Evolutionary conservation across 2,113 vertebrate species (phyloP), one percentile per base, ranked within the genome.

Genomic region (Cyanoliseus patagonus): DNA sequence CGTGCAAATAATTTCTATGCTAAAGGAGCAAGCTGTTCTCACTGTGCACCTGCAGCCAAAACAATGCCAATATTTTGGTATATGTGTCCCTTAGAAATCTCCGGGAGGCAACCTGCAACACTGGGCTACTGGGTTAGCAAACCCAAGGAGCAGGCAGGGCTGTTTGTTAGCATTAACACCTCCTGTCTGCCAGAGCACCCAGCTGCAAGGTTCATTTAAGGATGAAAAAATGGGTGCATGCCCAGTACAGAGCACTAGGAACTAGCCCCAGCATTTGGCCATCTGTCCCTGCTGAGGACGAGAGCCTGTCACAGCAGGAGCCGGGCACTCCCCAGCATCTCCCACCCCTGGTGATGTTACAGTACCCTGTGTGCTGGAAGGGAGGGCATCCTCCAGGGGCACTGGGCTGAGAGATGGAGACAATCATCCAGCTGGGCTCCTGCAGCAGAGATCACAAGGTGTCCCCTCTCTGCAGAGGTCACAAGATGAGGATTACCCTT

Each of bases 381-480:
- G 7, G n/a, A 22, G 8, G 14, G 18, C 42, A 46, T 51, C 55
- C 87, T 59, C 84, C 17, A 39, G 89, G 89, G 83, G 76, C 68
- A 33, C 33, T 20, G 72, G 72, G 35, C 47, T 93, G 77, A 85
- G n/a, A 53, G 66, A 89, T 93, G 57, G 87, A 91, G 62, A 61
- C 88, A 77, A 37, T 74, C 15, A 91, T 55, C n/a, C 87, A 94
- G 28, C 82, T 96, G 90, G 70, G 39, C 39, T 93, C 35, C 35
- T 10, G 13, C 81, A 61, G 37, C 77, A 87, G 41, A 46, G 81
- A 91, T 73, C 46, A 28, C 73, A 81, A 70, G n/a, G 49, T 83
- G 19, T 11, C 8, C 24, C 3, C 23, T 81, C 72, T 57, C 68
- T 62, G 80, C 44, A 77, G 89, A 57, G 86, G 57, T 13, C 69